Conservation (phyloP, 2,888 invertebrate species). For the Adineta ricciae region DNA sequence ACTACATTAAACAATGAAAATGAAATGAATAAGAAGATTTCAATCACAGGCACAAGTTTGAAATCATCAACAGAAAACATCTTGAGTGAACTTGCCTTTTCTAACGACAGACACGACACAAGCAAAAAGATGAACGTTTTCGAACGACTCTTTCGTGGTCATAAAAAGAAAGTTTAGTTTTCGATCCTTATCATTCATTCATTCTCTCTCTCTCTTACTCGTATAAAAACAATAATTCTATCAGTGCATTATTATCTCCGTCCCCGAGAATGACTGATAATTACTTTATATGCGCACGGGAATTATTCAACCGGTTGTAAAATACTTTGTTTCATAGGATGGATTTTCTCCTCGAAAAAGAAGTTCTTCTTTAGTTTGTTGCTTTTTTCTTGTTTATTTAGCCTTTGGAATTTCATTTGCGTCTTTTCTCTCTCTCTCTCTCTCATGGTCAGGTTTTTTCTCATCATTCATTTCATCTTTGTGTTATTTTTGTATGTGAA, state of each 20-base stretch:
- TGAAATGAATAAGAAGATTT: neutral
- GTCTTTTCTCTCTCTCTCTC: neutral
- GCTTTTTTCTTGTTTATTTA: neutral
- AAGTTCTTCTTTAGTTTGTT: neutral
- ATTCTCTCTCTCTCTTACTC: neutral
- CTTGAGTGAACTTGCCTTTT: neutral
- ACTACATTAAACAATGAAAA: neutral
- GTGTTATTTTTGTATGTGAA: slow-evolving; percentile 1
- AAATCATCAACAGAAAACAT: neutral
- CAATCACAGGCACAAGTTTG: neutral
- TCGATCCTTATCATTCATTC: neutral
- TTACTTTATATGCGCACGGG: neutral
- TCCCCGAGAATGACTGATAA: slow-evolving; percentile 2
- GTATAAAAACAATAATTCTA: neutral
- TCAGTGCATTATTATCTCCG: slow-evolving; percentile 6
- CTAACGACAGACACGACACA: neutral
- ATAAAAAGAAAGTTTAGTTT: slow-evolving; percentile 8
- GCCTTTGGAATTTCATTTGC: neutral
- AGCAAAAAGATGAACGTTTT: slow-evolving; percentile 13
- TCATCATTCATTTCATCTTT: neutral
- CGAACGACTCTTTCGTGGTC: neutral
- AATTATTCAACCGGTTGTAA: slow-evolving; percentile 5
- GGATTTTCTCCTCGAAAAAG: neutral
- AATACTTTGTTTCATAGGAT: neutral
- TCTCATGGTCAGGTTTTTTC: neutral